Percentiles rank a stretch among this genome's conserved stretches.
phyloP scores from a whole-genome alignment of 2,888 invertebrate species.

The Macrophya alboannulata region DNA sequence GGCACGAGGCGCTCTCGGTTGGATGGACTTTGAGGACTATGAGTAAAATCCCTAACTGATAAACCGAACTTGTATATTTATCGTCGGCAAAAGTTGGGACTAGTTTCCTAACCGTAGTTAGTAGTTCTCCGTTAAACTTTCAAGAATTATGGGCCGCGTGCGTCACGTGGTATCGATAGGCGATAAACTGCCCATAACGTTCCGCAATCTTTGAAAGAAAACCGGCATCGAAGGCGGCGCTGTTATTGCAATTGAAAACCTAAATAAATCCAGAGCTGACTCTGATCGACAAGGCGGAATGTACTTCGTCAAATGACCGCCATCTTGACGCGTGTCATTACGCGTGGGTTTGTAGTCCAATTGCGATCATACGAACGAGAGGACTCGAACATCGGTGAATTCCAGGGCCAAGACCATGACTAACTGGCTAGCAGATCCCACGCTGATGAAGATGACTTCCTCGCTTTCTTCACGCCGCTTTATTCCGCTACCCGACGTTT shows the following conservation, averaged over 20 bases:
- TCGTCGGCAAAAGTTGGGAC: background rate
- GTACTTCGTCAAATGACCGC: background rate
- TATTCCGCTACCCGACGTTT: conserved; percentile 28
- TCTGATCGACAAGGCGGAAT: background rate
- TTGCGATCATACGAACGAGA: background rate
- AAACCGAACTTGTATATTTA: background rate
- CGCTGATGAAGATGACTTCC: background rate
- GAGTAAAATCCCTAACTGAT: conserved; percentile 59
- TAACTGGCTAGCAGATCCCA: conserved; percentile 5
- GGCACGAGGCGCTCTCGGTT: conserved; percentile 66
- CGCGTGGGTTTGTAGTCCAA: conserved; percentile 3
- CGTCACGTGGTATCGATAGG: background rate
- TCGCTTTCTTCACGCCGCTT: background rate
- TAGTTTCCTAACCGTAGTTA: background rate
- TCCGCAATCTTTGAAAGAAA: background rate
- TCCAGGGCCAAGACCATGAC: background rate
- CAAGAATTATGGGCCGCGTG: background rate
- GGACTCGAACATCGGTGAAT: background rate
- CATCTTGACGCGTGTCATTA: conserved; percentile 15
- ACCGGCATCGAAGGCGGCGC: background rate
- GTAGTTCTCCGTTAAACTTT: background rate
- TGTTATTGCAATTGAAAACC: background rate
- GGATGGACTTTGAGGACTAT: conserved; percentile 70
- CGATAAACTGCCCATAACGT: no score
- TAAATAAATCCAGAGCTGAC: background rate